Evolutionary conservation across 2,797 vertebrate genomes (phyloP), one percentile per base, ranked within the genome.

Genomic region (Cebuella pygmaea): DNA sequence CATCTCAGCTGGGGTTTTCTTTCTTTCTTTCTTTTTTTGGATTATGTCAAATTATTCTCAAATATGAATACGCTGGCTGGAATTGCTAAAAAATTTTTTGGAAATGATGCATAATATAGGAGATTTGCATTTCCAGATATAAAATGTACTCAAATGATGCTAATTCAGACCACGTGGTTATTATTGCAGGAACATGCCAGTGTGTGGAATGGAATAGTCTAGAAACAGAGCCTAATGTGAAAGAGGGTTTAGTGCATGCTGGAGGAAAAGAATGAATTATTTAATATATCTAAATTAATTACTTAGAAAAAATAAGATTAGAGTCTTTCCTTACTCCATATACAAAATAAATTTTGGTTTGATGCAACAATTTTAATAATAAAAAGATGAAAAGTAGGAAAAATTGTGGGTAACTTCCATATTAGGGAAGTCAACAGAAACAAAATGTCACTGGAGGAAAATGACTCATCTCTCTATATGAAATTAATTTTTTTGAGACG

Each of bases 71-170:
- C 94, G 80, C 90, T 96, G 88, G 50, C 55, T 97, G 93, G 81
- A 95, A 97, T 94, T 96, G 94, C 94, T 90, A 95, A 93, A 96
- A 95, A 96, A 95, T 90, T 89, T 39, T 94, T 94, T 95, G 79
- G 97, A 96, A 97, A 95, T 92, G 64, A 67, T 97, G 27, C 92
- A 92, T 98, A 96, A 94, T 94, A 91, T 88, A 86, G 74, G 83
- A 94, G 67, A 97, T 97, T 97, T 98, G 90, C 86, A 94, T 97
- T 96, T 96, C 90, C 46, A 93, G 88, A 96, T 93, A 96, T 90
- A 95, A 94, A 48, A 50, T 46, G 33, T 81, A 67, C 36, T 55
- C 61, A 95, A 96, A 64, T 50, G 93, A 83, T 50, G 79, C 27
- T 81, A 41, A 96, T 97, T 89, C 93, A 93, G 74, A 64, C 72